A percentile compares a stretch with the other conserved stretches of the same genome.
Evolutionary conservation across 2,797 vertebrate species (phyloP).

Genomic region (Sardinella longiceps): DNA sequence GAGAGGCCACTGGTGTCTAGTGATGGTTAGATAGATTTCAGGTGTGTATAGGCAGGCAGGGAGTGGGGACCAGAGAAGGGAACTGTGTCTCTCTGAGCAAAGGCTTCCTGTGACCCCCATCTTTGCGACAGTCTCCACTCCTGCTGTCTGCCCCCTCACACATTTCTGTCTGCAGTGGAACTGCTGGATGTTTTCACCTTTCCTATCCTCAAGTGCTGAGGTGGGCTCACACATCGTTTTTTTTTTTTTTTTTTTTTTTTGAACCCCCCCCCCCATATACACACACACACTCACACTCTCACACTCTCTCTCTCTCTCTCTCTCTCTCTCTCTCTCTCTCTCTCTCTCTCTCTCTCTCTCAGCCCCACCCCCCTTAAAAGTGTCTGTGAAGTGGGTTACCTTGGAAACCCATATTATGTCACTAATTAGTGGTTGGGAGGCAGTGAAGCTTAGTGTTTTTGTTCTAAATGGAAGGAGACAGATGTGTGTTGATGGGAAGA

Average conservation of each 20-base stretch:
- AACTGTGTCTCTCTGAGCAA: background rate
- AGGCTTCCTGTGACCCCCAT: too few species aligned
- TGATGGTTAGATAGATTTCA: background rate
- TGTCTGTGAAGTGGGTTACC: background rate
- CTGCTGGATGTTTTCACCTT: background rate
- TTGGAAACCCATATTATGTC: conserved; percentile 4
- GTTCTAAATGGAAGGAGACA: background rate
- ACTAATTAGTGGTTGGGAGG: conserved; percentile 1
- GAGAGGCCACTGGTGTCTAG: background rate
- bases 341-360: background rate
- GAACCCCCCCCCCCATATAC: background rate
- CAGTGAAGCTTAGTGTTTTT: conserved; percentile 18
- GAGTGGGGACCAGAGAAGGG: background rate
- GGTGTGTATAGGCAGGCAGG: background rate
- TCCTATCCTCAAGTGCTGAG: background rate
- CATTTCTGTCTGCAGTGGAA: background rate
- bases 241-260: background rate
- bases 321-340: too few species aligned
- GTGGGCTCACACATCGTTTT: background rate
- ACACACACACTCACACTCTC: too few species aligned
- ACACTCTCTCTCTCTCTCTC: background rate
- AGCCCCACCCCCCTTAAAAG: too few species aligned
- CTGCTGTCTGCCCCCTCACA: background rate
- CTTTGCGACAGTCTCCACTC: background rate
- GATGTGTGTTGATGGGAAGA: background rate